Conservation (phyloP, 2,797 vertebrate species). For the Acanthiza pusilla region DNA sequence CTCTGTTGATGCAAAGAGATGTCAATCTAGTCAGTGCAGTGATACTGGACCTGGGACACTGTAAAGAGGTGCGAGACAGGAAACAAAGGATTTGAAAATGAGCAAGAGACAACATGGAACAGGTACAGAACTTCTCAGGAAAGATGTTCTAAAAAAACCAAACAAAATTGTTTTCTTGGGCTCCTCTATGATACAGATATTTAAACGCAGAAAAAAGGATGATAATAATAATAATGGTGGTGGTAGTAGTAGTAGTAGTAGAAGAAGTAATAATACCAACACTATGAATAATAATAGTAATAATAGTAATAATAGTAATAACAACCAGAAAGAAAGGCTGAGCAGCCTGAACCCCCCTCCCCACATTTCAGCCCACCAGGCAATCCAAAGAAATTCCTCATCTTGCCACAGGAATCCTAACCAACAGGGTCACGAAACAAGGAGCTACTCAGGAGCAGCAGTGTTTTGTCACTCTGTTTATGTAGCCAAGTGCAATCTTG, state of each 20-base stretch:
- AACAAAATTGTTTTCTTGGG: accelerated
- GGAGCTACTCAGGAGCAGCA: not conserved
- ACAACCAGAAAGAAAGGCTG: not conserved
- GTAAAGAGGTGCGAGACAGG: not conserved
- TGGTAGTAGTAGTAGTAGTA: too few species aligned
- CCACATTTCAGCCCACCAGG: not conserved
- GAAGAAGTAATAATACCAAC: too few species aligned
- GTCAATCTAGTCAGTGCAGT: not conserved
- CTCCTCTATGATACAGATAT: not conserved
- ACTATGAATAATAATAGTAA: too few species aligned
- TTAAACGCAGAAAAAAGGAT: not conserved
- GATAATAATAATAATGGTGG: too few species aligned
- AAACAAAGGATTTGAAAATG: not conserved
- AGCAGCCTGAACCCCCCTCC: not conserved
- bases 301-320: too few species aligned
- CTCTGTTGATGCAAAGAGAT: not conserved
- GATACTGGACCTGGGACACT: not conserved
- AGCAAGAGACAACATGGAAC: not conserved
- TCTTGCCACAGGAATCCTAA: not conserved
- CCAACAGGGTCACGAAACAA: accelerated
- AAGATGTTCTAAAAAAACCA: not conserved
- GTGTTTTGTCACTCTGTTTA: not conserved
- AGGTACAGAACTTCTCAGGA: not conserved
- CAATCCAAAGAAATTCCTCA: not conserved
- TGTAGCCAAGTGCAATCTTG: not conserved